phyloP scores from a whole-genome alignment of 2,797 vertebrate species.

The Semotilus atromaculatus region DNA sequence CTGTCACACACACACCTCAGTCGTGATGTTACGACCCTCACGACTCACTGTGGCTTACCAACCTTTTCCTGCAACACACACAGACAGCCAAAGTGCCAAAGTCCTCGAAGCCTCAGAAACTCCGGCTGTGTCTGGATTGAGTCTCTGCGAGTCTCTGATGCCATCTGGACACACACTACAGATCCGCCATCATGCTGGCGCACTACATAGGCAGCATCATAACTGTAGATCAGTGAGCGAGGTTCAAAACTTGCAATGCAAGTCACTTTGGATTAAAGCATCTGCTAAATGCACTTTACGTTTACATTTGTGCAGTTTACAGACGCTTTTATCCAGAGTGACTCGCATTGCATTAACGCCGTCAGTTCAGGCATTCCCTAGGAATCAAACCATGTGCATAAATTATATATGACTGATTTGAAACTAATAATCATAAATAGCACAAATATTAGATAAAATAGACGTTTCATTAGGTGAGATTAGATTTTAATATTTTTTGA shows the following conservation, averaged over 20 bases:
- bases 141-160: conserved; percentile 14
- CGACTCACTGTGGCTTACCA: conserved; percentile 51
- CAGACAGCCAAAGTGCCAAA: no score
- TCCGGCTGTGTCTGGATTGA: conserved; percentile 11
- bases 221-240: neutral
- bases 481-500: neutral
- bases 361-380: no score
- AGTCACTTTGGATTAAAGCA: neutral
- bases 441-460: neutral
- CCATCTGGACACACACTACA: neutral
- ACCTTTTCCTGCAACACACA: conserved; percentile 13
- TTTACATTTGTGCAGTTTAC: neutral
- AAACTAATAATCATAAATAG: neutral
- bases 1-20: conserved; percentile 18
- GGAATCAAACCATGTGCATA: neutral
- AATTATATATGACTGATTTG: neutral
- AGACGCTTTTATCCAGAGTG: neutral
- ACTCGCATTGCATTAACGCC: no score
- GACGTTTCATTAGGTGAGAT: neutral
- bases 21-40: conserved; percentile 15
- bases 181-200: neutral
- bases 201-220: neutral
- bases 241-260: neutral
- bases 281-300: neutral
- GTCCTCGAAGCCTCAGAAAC: conserved; percentile 24